These are phyloP conservation scores for Eumacrocentrus americanus DNA, from an alignment of 2,888 invertebrate species.

Conservation along the genomic window DNA sequence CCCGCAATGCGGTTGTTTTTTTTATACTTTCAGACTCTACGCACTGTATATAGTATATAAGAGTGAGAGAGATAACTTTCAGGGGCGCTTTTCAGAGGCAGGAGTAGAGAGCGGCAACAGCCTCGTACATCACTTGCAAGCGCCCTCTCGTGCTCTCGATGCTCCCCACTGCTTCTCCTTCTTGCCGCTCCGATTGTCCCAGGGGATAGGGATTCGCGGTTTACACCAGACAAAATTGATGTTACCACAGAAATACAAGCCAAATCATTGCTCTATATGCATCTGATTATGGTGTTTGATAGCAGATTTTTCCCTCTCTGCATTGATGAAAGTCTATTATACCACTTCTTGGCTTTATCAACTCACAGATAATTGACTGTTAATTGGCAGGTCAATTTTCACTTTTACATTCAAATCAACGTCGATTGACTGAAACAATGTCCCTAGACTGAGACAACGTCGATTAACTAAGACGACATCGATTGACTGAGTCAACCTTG, in stretches of 20 bases:
- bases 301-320: background rate
- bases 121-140: slow-evolving; percentile 27
- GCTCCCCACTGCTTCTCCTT: background rate
- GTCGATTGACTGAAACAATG: too few species aligned
- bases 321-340: background rate
- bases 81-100: slow-evolving; percentile 3
- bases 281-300: background rate
- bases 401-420: too few species aligned
- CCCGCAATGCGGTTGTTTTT: slow-evolving; percentile 35
- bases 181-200: slow-evolving; percentile 15
- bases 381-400: too few species aligned
- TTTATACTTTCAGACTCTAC: slow-evolving; percentile 24
- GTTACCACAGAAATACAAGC: slow-evolving; percentile 1
- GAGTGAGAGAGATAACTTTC: slow-evolving; percentile 13
- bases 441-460: too few species aligned
- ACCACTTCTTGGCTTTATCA: too few species aligned
- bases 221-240: slow-evolving; percentile 15
- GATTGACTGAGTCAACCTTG: too few species aligned
- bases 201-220: slow-evolving; percentile 18
- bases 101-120: slow-evolving; percentile 12
- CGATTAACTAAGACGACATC: too few species aligned
- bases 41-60: slow-evolving; percentile 19
- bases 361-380: too few species aligned
- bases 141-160: slow-evolving; percentile 15
- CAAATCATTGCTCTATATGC: slow-evolving; percentile 11